Evolutionary conservation across 2,797 vertebrate species (phyloP), one percentile per base, ranked within the genome.

Genomic region (Lophius americanus): DNA sequence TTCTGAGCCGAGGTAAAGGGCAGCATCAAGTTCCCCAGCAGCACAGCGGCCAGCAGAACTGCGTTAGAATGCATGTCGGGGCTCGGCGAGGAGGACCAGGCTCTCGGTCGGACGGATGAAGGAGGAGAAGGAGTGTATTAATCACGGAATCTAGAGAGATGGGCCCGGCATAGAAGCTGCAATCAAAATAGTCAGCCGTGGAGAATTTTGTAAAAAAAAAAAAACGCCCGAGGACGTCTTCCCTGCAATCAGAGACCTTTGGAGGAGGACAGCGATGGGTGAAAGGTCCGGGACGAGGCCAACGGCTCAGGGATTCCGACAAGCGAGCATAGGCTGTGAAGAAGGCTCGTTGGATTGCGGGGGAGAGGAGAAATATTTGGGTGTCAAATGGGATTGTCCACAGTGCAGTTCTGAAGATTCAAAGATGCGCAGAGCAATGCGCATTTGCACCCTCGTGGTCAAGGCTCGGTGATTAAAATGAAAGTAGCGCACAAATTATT

Each of bases 1-100:
- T 92, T 94, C 72, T 95, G 94, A 56, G 93, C 86, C 61, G 85
- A 88, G 82, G 67, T 76, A 78, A 83, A 81, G 11, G 90, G 91
- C 75, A 92, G 81, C 91, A 93, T 89, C 79, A 85, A 84, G 88
- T 89, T 91, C 78, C 89, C 91, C 64, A 93, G 44, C 42, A 94
- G 82, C 82, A 93, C 81, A 81, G 85, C 73, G 61, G 87, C 89
- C 83, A 94, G 83, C 85, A 93, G 91, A 84, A 69, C 87, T 73
- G 91, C 88, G 84, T 76, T 76, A 61, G 89, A 84, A 88, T 81
- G 86, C 93, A 92, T 93, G 81, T 85, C 58, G 81, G 82, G 76
- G 76, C 82, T 87, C 64, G 85, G 46, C 42, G 75, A 71, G 78
- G 4, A 75, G 78, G 33, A 83, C 72, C 78, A 49, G 83, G 84